Conservation (phyloP, 2,797 vertebrate species). For the Gymnoscopelus braueri region DNA sequence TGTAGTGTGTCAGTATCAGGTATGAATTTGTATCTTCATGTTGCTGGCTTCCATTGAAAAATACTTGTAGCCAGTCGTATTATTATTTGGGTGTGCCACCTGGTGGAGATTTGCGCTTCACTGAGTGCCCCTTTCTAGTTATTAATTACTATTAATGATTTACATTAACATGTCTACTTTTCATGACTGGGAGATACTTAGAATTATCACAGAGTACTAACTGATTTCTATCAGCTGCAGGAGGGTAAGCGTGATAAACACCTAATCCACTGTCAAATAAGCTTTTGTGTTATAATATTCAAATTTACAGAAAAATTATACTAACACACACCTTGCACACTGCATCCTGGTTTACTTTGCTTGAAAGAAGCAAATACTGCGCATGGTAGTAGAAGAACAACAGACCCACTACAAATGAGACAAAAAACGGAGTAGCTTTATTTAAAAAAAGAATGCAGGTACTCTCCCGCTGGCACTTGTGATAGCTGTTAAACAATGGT, state of each 20-base stretch:
- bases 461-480: slow-evolving; percentile 2
- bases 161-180: slow-evolving; percentile 9
- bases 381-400: not conserved
- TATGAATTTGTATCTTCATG: too few species aligned
- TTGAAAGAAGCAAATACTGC: too few species aligned
- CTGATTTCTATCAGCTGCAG: slow-evolving; percentile 10
- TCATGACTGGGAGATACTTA: slow-evolving; percentile 38
- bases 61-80: too few species aligned
- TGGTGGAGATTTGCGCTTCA: too few species aligned
- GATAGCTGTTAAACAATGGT: slow-evolving; percentile 2
- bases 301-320: too few species aligned
- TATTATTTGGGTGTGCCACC: too few species aligned
- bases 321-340: too few species aligned
- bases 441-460: slow-evolving; percentile 13
- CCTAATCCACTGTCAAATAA: too few species aligned
- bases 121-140: not conserved
- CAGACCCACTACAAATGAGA: not conserved
- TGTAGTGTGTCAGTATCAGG: too few species aligned
- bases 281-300: too few species aligned
- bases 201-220: slow-evolving; percentile 23
- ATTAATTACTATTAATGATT: not conserved
- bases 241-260: not conserved
- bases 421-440: slow-evolving; percentile 2
- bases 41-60: too few species aligned
- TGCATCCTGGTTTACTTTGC: too few species aligned